Percentiles rank a stretch among this genome's conserved stretches.
phyloP scores from a whole-genome alignment of 2,113 vertebrate species.

The Varanus salvator region DNA sequence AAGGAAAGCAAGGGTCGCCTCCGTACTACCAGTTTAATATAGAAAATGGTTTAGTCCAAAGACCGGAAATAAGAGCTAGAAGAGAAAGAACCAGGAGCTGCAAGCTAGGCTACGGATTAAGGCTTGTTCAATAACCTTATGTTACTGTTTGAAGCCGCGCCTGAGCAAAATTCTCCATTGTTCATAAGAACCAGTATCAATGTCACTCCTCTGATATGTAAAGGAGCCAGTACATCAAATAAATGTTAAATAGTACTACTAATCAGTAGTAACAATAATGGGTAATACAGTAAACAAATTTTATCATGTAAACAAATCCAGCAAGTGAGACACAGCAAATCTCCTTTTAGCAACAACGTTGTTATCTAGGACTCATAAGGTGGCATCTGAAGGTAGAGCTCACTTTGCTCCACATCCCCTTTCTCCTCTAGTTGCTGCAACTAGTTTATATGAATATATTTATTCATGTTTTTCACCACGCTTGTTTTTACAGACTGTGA shows the following conservation, averaged over 20 bases:
- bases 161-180: background rate
- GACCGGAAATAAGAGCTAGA: background rate
- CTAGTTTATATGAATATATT: constrained; percentile 25
- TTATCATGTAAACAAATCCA: background rate
- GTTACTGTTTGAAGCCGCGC: background rate
- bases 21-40: too few species aligned
- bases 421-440: background rate
- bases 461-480: background rate
- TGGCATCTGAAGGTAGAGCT: background rate
- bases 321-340: background rate
- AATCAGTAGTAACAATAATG: background rate
- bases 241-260: background rate
- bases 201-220: background rate
- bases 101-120: background rate
- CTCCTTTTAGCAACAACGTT: background rate
- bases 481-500: constrained; percentile 37
- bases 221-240: background rate
- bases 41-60: too few species aligned
- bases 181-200: background rate
- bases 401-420: constrained; percentile 5
- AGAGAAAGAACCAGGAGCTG: background rate
- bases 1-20: too few species aligned
- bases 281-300: background rate
- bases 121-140: background rate
- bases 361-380: background rate